Evolutionary conservation across 1,140 invertebrate species (phyloP).

Genomic region (Zelostemma sp.): DNA sequence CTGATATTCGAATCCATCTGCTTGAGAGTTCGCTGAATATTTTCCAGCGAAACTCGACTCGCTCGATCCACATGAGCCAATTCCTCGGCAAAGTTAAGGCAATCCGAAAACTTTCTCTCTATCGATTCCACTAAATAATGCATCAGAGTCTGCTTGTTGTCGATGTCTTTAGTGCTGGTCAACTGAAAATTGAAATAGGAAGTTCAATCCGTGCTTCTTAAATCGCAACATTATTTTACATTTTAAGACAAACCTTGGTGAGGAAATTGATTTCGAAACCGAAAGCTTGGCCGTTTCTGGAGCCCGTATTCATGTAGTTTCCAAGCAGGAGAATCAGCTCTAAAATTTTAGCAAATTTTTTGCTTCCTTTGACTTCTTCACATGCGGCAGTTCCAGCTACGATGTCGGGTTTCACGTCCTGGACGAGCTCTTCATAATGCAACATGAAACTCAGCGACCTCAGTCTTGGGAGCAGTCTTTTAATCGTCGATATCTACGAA

Average conservation of each 20-base stretch:
- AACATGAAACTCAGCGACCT: conserved; percentile 93
- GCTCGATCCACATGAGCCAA: conserved; percentile 87
- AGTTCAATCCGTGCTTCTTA: no score
- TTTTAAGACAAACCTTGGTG: conserved; percentile 80
- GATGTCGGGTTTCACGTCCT: conserved; percentile 95
- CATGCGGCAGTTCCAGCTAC: conserved; percentile 95
- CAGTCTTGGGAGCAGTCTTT: conserved; percentile 87
- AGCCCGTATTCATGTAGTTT: conserved; percentile 96
- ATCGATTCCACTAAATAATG: conserved; percentile 93
- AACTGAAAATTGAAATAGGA: conserved; percentile 73
- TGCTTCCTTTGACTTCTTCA: conserved; percentile 91
- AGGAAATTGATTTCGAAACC: conserved; percentile 98
- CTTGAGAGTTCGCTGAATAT: conserved; percentile 85
- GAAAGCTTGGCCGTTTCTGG: conserved; percentile 91
- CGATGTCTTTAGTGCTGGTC: conserved; percentile 92
- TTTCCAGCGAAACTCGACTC: conserved; percentile 87
- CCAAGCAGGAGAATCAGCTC: conserved; percentile 92
- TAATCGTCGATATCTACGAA: conserved; percentile 80
- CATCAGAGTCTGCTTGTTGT: conserved; percentile 93
- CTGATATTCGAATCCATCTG: conserved; percentile 90
- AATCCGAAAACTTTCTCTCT: conserved; percentile 89
- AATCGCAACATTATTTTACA: conserved; percentile 14
- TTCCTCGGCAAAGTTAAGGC: conserved; percentile 87
- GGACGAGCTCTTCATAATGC: conserved; percentile 84
- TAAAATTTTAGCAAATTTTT: conserved; percentile 91